Conservation (phyloP, 1,140 invertebrate genomes). For the Euura lappo region DNA sequence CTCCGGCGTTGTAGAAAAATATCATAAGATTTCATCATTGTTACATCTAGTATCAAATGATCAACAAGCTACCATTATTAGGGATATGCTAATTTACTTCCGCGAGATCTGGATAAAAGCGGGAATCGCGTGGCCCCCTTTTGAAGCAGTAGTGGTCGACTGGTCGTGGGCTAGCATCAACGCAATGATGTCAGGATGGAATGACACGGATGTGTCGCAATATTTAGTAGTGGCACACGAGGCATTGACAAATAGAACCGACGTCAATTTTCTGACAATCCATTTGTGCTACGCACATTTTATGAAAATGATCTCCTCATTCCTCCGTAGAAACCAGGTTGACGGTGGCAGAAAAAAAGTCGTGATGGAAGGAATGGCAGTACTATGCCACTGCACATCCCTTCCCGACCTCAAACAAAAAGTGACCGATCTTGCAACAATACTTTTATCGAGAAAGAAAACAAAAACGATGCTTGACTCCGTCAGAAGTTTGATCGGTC, state of each 20-base stretch:
- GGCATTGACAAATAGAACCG: neutral
- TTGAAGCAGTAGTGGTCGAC: slow-evolving; percentile 9
- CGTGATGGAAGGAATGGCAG: slow-evolving; percentile 18
- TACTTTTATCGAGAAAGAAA: too few relatives aligned
- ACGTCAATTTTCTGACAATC: neutral
- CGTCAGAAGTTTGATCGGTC: too few relatives aligned
- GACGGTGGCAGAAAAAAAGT: neutral
- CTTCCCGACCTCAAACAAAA: too few relatives aligned
- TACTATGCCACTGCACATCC: slow-evolving; percentile 7
- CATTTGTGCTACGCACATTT: slow-evolving; percentile 18
- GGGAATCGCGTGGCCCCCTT: neutral
- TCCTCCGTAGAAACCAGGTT: slow-evolving; percentile 12
- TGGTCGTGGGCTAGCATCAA: slow-evolving; percentile 12
- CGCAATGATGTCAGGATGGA: slow-evolving; percentile 5
- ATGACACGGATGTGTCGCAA: slow-evolving; percentile 8
- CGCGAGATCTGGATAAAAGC: neutral
- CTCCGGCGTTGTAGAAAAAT: neutral
- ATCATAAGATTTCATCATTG: neutral
- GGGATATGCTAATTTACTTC: slow-evolving; percentile 1
- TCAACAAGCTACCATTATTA: neutral
- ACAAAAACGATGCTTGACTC: too few relatives aligned
- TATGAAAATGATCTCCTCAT: slow-evolving; percentile 22
- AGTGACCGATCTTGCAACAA: too few relatives aligned
- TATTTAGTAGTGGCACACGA: slow-evolving; percentile 8
- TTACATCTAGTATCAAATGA: neutral